These are phyloP conservation scores for Dasysyrphus albostriatus DNA, from an alignment of 2,888 invertebrate species.

Conservation along the genomic window DNA sequence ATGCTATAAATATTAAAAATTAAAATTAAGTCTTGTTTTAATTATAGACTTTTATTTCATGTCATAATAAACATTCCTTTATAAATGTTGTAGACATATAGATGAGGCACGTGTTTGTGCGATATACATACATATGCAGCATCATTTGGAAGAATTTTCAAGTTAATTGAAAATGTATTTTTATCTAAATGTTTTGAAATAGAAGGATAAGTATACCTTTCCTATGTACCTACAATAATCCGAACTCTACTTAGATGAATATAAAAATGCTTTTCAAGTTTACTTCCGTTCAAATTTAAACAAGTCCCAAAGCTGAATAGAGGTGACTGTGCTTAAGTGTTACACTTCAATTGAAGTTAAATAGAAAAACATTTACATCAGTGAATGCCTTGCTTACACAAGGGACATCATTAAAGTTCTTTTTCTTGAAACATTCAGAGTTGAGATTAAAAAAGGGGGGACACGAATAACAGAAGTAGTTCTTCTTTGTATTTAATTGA, in stretches of 20 bases:
- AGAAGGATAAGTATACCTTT: neutral
- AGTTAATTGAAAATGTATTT: conserved; percentile 44
- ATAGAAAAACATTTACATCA: conserved; percentile 8
- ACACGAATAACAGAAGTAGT: conserved; percentile 4
- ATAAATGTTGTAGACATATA: neutral
- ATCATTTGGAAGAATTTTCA: conserved; percentile 8
- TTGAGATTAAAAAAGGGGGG: conserved; percentile 5
- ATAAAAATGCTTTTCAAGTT: neutral
- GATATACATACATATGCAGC: neutral
- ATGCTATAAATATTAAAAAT: conserved; percentile 51
- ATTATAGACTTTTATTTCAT: conserved; percentile 42
- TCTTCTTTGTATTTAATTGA: conserved; percentile 70
- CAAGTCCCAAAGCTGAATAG: neutral
- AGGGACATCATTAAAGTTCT: conserved; percentile 46
- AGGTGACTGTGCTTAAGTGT: neutral
- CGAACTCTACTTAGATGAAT: neutral
- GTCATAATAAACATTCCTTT: neutral
- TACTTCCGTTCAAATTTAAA: neutral
- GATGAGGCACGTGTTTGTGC: neutral
- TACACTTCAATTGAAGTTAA: neutral
- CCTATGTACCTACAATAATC: neutral
- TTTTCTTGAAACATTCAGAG: conserved; percentile 41
- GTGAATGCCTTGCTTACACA: conserved; percentile 41
- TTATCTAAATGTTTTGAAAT: neutral
- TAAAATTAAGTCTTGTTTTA: conserved; percentile 59